Evolutionary conservation across 2,113 vertebrate species (phyloP).

Genomic region (Syngnathus floridae): DNA sequence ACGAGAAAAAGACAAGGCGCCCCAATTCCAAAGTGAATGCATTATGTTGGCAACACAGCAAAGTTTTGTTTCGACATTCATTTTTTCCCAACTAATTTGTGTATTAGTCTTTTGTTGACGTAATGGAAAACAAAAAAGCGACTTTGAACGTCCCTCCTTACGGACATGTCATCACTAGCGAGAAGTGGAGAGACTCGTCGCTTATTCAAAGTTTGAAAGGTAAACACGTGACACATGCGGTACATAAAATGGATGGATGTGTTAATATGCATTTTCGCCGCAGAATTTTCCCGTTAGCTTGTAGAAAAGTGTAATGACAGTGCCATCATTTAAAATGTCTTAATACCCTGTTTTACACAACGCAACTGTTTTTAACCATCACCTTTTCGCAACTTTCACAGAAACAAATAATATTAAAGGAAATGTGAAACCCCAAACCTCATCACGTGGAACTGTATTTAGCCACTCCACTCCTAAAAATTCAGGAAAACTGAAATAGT

Average conservation of each 20-base stretch:
- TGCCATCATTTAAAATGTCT: too few relatives aligned
- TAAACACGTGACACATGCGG: conserved; percentile 27
- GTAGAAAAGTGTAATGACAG: neutral
- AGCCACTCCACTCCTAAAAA: too few relatives aligned
- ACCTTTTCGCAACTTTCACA: too few relatives aligned
- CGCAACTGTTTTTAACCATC: neutral
- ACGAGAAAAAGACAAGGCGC: neutral
- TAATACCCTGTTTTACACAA: neutral
- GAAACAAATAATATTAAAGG: too few relatives aligned
- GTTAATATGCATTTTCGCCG: neutral
- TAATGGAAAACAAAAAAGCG: neutral
- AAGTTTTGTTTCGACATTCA: neutral
- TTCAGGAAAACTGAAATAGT: too few relatives aligned
- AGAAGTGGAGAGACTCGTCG: conserved; percentile 82
- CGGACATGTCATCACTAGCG: conserved; percentile 75
- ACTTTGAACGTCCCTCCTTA: conserved; percentile 57
- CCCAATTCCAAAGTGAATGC: neutral
- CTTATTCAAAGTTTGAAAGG: conserved; percentile 77
- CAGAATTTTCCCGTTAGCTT: neutral
- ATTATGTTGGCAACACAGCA: too few relatives aligned
- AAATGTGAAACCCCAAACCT: too few relatives aligned
- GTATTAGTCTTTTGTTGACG: neutral
- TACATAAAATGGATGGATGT: too few relatives aligned
- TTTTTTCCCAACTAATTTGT: neutral
- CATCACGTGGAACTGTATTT: too few relatives aligned